These are phyloP conservation scores for Phytoseiulus persimilis DNA, from an alignment of 2,888 invertebrate genomes.

Conservation along the genomic window DNA sequence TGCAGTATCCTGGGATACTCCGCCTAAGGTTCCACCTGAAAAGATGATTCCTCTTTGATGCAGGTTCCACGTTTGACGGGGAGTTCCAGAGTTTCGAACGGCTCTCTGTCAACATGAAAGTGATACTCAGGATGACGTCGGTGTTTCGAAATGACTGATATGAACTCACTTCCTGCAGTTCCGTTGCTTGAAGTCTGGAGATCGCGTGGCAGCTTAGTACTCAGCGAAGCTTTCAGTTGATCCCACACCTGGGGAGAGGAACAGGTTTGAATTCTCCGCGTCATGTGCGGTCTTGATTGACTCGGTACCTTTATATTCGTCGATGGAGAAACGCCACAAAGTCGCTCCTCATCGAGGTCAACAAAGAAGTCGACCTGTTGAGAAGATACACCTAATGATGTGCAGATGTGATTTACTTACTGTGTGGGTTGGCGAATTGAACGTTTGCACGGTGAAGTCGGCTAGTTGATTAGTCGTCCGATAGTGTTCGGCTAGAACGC, in stretches of 20 bases:
- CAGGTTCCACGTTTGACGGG: not conserved
- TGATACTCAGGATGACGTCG: too few relatives aligned
- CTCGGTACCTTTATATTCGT: too few relatives aligned
- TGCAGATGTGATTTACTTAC: conserved; percentile 56
- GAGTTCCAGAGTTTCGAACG: not conserved
- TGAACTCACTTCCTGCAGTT: not conserved
- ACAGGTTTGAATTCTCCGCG: not conserved
- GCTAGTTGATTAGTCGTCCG: conserved; percentile 61
- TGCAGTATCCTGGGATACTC: conserved; percentile 37
- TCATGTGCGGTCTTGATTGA: too few relatives aligned
- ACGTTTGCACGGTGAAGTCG: conserved; percentile 61
- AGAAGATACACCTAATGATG: too few relatives aligned
- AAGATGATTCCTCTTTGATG: not conserved
- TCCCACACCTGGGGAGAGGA: conserved; percentile 55
- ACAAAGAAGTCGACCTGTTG: too few relatives aligned
- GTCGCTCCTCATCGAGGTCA: too few relatives aligned
- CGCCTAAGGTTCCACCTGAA: not conserved
- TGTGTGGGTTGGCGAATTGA: conserved; percentile 52
- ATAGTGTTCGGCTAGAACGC: conserved; percentile 74
- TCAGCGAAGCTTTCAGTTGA: conserved; percentile 62
- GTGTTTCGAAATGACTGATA: too few relatives aligned
- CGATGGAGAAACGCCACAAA: too few relatives aligned
- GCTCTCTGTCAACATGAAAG: too few relatives aligned
- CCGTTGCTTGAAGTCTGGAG: conserved; percentile 47
- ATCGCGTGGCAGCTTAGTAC: conserved; percentile 66